Conservation (phyloP, 2,797 vertebrate genomes). For the Rhynchonycteris naso region DNA sequence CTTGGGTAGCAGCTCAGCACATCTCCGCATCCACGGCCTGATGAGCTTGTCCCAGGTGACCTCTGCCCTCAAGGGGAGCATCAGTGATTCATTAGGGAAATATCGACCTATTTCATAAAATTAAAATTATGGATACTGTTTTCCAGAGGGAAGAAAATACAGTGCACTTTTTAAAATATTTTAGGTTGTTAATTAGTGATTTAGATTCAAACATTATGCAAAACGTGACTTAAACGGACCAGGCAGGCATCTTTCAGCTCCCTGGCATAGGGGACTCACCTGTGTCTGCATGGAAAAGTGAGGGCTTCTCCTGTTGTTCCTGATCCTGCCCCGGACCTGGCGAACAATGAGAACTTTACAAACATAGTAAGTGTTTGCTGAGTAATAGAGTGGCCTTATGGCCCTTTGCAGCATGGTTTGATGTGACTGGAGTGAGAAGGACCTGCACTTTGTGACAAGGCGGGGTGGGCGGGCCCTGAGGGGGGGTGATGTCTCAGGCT, state of each 20-base stretch:
- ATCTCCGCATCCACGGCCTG: background rate
- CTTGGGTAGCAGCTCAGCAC: too few species aligned
- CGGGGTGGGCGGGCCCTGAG: accelerated
- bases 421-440: background rate
- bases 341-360: background rate
- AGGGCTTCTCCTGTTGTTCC: background rate
- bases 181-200: background rate
- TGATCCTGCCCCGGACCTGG: background rate
- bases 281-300: accelerated
- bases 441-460: accelerated
- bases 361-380: background rate
- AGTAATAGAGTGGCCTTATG: background rate
- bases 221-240: background rate
- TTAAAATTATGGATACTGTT: background rate
- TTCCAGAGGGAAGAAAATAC: background rate
- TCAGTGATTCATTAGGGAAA: background rate
- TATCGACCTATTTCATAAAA: background rate
- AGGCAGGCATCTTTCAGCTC: background rate
- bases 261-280: accelerated
- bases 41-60: background rate
- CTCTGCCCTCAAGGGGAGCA: background rate
- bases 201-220: background rate
- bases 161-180: background rate
- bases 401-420: background rate
- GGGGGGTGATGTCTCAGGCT: background rate